phyloP scores from a whole-genome alignment of 2,888 invertebrate species.

The Chesias legatella region DNA sequence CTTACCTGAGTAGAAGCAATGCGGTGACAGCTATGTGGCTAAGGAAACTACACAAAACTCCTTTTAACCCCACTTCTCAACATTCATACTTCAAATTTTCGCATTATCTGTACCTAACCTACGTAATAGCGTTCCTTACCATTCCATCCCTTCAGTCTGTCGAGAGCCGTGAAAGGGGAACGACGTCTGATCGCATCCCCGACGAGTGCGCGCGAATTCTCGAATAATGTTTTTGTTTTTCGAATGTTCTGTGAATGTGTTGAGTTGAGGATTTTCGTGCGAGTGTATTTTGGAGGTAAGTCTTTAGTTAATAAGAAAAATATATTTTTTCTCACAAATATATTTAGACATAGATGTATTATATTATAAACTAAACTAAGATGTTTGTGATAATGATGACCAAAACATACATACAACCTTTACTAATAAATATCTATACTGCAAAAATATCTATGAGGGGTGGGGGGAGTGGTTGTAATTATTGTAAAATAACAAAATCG shows the following conservation, averaged over 20 bases:
- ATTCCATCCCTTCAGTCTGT: conserved; percentile 5
- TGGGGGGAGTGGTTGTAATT: too few species aligned
- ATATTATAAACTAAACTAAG: too few species aligned
- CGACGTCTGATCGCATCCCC: conserved; percentile 1
- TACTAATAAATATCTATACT: too few species aligned
- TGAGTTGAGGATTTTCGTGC: conserved; percentile 10
- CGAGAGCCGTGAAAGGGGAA: background rate
- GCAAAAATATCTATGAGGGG: too few species aligned
- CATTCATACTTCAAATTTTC: conserved; percentile 5
- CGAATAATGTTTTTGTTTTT: conserved; percentile 8
- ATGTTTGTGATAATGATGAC: too few species aligned
- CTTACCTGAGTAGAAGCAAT: too few species aligned
- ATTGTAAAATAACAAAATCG: too few species aligned
- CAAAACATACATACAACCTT: too few species aligned
- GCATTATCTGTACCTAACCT: conserved; percentile 2
- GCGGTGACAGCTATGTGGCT: too few species aligned
- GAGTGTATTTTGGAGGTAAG: conserved; percentile 10
- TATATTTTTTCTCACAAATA: too few species aligned
- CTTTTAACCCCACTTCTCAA: conserved; percentile 10
- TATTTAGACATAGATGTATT: too few species aligned
- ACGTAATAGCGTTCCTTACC: background rate
- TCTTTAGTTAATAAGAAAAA: background rate
- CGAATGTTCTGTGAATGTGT: conserved; percentile 12
- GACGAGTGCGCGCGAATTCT: conserved; percentile 6
- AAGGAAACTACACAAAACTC: background rate